Conservation (phyloP, 92 coral and sea anemone genomes). For the Bergia sp. region DNA sequence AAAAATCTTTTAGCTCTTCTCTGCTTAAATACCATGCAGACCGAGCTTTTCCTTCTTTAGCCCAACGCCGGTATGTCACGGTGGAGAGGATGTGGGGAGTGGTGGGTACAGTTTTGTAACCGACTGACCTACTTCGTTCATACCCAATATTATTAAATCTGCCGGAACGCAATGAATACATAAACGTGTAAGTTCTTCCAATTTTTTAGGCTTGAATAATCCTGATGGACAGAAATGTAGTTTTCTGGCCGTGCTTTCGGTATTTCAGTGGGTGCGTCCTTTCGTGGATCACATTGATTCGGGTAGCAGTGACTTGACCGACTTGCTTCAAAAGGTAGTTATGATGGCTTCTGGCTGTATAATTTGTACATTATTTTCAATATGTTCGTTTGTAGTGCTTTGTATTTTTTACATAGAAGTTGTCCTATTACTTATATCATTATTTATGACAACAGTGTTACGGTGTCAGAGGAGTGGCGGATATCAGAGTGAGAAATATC, state of each 20-base stretch:
- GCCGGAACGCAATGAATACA: too few relatives aligned
- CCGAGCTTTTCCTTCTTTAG: too few relatives aligned
- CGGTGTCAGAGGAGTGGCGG: constrained; percentile 6
- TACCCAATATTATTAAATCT: too few relatives aligned
- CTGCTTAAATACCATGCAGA: too few relatives aligned
- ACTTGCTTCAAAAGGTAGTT: neutral
- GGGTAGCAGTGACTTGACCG: constrained; percentile 5
- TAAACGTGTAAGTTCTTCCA: too few relatives aligned
- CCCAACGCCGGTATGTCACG: too few relatives aligned
- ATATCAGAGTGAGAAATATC: neutral
- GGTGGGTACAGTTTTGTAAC: too few relatives aligned
- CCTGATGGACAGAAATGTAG: constrained; percentile 19
- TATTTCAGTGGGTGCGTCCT: neutral
- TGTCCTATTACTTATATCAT: neutral
- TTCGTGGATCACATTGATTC: neutral
- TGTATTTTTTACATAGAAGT: neutral
- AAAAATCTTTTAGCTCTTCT: too few relatives aligned
- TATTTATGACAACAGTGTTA: neutral
- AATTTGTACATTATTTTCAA: neutral
- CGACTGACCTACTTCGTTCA: too few relatives aligned
- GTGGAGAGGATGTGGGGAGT: too few relatives aligned
- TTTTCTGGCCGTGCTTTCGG: neutral
- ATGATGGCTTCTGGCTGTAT: neutral
- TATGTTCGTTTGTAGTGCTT: neutral
- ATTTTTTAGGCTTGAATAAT: neutral